phyloP scores from a whole-genome alignment of 1,140 invertebrate genomes.

The Aphelenchoides fujianensis region DNA sequence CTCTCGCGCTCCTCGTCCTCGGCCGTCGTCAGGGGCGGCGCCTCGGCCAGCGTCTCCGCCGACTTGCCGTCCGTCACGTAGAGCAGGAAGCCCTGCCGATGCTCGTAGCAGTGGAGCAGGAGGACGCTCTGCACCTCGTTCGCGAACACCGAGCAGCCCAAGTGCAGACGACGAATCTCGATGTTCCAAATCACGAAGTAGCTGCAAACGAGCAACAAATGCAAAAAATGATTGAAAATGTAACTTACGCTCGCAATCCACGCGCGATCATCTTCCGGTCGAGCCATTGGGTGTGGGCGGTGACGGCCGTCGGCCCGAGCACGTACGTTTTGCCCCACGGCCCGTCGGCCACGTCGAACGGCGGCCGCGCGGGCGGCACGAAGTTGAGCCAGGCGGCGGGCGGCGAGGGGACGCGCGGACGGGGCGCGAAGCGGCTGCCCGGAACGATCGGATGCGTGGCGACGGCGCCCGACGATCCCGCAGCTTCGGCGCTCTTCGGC shows the following conservation, averaged over 20 bases:
- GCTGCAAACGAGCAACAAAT: slow-evolving; percentile 9
- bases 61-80: neutral
- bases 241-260: slow-evolving; percentile 2
- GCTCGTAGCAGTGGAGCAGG: neutral
- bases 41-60: neutral
- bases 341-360: neutral
- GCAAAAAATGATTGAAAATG: slow-evolving; percentile 4
- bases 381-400: neutral
- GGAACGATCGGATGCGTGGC: no score
- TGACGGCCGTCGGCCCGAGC: neutral
- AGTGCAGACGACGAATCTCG: neutral
- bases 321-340: slow-evolving; percentile 4
- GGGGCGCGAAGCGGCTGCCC: no score
- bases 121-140: neutral
- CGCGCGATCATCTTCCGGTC: slow-evolving; percentile 8
- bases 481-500: no score
- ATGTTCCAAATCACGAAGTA: neutral
- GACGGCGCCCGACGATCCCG: no score
- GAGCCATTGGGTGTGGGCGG: slow-evolving; percentile 10
- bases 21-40: neutral
- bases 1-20: no score
- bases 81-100: neutral
- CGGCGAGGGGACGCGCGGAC: no score
- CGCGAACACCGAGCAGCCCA: neutral
- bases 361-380: neutral